These are phyloP conservation scores for Omphaloscelis lunosa DNA, from an alignment of 2,888 invertebrate species.

Conservation along the genomic window DNA sequence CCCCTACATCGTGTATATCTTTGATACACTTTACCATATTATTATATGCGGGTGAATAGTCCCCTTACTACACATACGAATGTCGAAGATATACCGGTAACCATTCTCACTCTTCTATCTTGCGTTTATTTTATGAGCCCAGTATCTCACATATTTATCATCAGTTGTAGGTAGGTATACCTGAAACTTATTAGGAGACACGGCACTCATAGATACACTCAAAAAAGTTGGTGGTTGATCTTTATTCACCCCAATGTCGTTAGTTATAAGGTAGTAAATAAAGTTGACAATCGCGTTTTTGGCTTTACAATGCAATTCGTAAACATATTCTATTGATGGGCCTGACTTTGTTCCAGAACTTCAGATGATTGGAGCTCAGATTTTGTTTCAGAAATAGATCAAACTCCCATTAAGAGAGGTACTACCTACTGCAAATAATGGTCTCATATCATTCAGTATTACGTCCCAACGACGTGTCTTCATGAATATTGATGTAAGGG, in stretches of 20 bases:
- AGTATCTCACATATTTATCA: background rate
- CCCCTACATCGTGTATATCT: background rate
- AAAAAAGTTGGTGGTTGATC: background rate
- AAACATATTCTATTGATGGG: background rate
- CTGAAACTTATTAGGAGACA: background rate
- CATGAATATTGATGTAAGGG: slow-evolving; percentile 53
- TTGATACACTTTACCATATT: background rate
- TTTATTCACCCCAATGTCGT: background rate
- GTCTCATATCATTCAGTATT: slow-evolving; percentile 21
- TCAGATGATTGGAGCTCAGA: background rate
- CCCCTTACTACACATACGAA: background rate
- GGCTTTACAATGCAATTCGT: background rate
- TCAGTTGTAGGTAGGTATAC: background rate
- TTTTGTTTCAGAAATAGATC: background rate
- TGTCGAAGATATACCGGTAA: background rate
- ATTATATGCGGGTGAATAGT: background rate
- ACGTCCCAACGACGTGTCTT: slow-evolving; percentile 5
- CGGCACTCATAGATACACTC: background rate
- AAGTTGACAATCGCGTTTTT: background rate
- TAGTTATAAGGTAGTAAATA: too few relatives aligned
- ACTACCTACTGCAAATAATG: slow-evolving; percentile 15
- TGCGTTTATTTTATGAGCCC: background rate
- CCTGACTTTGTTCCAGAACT: background rate
- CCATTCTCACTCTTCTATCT: background rate
- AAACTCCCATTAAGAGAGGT: background rate